phyloP scores from a whole-genome alignment of 2,888 invertebrate species.

The Dione vanillae region DNA sequence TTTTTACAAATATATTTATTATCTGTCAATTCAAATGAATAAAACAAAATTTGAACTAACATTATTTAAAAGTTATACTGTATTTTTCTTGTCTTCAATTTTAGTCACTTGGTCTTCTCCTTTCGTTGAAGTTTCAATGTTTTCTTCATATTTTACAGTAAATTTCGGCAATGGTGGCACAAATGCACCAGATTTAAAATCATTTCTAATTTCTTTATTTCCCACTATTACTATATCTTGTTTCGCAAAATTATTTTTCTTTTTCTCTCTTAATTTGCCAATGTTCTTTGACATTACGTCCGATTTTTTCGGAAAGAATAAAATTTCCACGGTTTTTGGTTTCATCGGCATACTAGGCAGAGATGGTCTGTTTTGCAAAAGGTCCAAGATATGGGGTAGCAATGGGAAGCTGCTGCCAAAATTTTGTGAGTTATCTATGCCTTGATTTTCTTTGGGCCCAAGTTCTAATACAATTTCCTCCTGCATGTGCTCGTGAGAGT shows the following conservation, averaged over 20 bases:
- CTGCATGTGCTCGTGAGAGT: slow-evolving; percentile 66
- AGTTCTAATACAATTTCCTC: slow-evolving; percentile 68
- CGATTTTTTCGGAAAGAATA: slow-evolving; percentile 69
- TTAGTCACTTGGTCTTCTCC: slow-evolving; percentile 46
- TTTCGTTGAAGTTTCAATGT: slow-evolving; percentile 45
- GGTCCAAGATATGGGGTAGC: slow-evolving; percentile 58
- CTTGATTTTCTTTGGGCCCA: slow-evolving; percentile 53
- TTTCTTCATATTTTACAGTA: slow-evolving; percentile 62
- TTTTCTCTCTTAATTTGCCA: slow-evolving; percentile 46
- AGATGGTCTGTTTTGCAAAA: slow-evolving; percentile 50
- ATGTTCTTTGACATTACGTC: slow-evolving; percentile 49
- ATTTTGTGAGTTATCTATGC: slow-evolving; percentile 40
- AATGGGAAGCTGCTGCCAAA: slow-evolving; percentile 43
- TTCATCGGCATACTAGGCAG: slow-evolving; percentile 50
- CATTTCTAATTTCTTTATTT: slow-evolving; percentile 60
- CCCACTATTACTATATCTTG: slow-evolving; percentile 63
- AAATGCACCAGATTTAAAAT: slow-evolving; percentile 52
- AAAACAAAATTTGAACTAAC: background rate
- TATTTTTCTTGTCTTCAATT: slow-evolving; percentile 28
- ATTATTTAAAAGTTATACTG: slow-evolving; percentile 15
- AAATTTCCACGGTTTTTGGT: slow-evolving; percentile 67
- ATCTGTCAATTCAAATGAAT: background rate
- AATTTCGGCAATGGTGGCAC: slow-evolving; percentile 50
- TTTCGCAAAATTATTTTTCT: slow-evolving; percentile 53
- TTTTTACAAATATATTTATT: background rate